A percentile compares a stretch with the other conserved stretches of the same genome.
Conservation (phyloP, 2,888 invertebrate genomes). For the Ectemnius lituratus region DNA sequence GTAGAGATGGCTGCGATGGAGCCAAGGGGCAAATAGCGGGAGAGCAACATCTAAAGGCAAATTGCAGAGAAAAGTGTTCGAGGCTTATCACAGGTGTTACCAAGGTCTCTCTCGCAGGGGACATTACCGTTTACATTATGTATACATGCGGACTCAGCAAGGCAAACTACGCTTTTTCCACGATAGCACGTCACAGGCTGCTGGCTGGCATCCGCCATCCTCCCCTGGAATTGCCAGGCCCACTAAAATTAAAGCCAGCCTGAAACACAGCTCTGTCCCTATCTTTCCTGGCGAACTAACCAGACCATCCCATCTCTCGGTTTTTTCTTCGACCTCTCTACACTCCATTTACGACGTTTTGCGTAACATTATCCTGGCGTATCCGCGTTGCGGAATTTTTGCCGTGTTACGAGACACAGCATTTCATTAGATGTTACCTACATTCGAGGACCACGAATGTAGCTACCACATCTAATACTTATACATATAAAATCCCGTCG, state of each 20-base stretch:
- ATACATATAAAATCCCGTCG: too few species aligned
- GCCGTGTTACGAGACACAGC: too few species aligned
- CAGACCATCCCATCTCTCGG: not conserved
- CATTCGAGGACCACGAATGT: too few species aligned
- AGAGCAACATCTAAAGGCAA: conserved; percentile 38
- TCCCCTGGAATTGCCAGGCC: conserved; percentile 6
- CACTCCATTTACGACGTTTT: too few species aligned
- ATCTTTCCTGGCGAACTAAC: too few species aligned
- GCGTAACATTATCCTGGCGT: too few species aligned
- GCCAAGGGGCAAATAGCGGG: conserved; percentile 2
- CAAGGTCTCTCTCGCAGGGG: conserved; percentile 31
- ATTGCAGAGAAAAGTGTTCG: conserved; percentile 52
- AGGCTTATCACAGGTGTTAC: conserved; percentile 47
- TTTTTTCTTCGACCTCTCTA: too few species aligned
- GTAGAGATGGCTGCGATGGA: not conserved
- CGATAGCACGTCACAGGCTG: conserved; percentile 32
- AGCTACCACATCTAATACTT: too few species aligned
- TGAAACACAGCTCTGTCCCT: too few species aligned
- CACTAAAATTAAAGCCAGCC: conserved; percentile 27
- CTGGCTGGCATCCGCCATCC: conserved; percentile 7
- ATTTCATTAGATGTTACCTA: too few species aligned
- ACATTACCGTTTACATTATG: conserved; percentile 45
- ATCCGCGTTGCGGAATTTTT: too few species aligned
- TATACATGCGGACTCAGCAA: conserved; percentile 37
- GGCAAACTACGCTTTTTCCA: conserved; percentile 32